Evolutionary conservation across 2,113 vertebrate genomes (phyloP), one percentile per base, ranked within the genome.

Genomic region (Myotis davidii): DNA sequence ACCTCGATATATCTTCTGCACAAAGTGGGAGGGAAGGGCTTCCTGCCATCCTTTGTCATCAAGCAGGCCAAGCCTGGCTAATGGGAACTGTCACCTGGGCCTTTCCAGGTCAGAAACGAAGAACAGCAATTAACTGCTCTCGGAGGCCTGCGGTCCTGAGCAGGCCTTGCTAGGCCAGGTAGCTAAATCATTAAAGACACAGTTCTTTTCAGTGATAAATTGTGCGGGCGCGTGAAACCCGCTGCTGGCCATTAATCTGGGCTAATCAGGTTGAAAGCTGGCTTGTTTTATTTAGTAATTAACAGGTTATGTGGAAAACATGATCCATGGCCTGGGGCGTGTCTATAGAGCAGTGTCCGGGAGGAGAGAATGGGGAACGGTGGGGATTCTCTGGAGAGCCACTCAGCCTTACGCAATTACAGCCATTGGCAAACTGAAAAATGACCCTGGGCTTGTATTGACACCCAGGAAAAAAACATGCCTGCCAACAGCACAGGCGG

Each of bases 161-260:
- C 97, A 96, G 98, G 98, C 98, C 98, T 97, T 92, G 94, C 98
- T 97, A 98, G 98, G 97, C 98, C 98, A 98, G 98, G 98, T 99
- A 98, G 98, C 98, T 99, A 99, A 99, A 99, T 99, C 99, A 99
- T 99, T 98, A 99, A 99, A 98, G 99, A 99, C 98, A 98, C 98
- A 98, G 98, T 98, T 99, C 99, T 98, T 98, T 98, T 98, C 98
- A 98, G 98, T 99, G 99, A 99, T 99, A 98, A 99, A 99, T 99
- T 99, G 99, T 98, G 96, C 97, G 97, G 97, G 98, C 98, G 90
- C 99, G 97, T 97, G 98, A 99, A 99, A 99, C 98, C 98, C 64
- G 94, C 98, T 98, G 98, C 98, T 98, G 98, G 98, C 98, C 99
- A 99, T 99, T 99, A 99, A 99, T 99, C 99, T 99, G 98, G 98